Evolutionary conservation across 2,888 invertebrate species (phyloP).

Genomic region (Nephrotoma flavescens): DNA sequence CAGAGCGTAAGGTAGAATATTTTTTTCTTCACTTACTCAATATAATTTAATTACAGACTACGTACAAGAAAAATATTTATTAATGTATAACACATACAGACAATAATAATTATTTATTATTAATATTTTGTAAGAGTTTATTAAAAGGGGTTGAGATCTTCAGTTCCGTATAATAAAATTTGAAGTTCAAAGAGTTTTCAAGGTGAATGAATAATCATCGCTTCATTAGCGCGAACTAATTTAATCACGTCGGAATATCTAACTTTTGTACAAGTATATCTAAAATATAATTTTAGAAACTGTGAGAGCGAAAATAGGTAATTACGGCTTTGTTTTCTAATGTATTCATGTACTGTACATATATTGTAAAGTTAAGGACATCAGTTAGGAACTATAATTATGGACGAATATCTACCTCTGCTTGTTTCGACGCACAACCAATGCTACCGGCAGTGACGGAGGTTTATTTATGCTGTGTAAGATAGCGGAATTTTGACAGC

Average conservation of each 20-base stretch:
- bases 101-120: neutral
- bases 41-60: neutral
- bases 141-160: neutral
- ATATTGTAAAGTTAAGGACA: no score
- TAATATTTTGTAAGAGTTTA: neutral
- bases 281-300: no score
- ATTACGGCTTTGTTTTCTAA: no score
- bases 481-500: no score
- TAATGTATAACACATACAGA: neutral
- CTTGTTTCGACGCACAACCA: no score
- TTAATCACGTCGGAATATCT: neutral
- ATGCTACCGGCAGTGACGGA: no score
- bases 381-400: no score
- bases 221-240: neutral
- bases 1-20: neutral
- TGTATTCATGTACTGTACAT: no score
- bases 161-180: neutral
- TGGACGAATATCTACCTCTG: no score
- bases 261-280: no score
- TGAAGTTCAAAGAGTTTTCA: neutral
- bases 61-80: neutral
- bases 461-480: no score
- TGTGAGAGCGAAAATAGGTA: no score
- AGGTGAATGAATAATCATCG: neutral
- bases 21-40: neutral